Evolutionary conservation across 2,113 vertebrate species (phyloP).

Genomic region (Passer montanus): DNA sequence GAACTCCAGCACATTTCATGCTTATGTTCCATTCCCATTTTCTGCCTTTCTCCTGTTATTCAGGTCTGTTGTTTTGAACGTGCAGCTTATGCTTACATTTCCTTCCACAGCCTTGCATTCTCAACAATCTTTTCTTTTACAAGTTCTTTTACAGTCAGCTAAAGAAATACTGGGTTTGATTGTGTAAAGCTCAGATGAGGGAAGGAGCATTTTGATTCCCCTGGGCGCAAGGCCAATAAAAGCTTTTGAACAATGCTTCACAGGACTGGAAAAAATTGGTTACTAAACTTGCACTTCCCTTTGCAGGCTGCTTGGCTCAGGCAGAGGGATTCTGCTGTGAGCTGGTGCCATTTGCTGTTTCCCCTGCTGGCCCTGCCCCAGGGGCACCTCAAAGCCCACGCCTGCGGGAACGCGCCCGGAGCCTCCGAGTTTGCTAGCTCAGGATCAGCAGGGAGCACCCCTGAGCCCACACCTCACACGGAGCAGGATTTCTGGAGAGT

Average conservation of each 20-base stretch:
- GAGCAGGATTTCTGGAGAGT: not conserved
- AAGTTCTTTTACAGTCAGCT: constrained; percentile 15
- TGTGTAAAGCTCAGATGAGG: constrained; percentile 9
- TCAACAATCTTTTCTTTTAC: not conserved
- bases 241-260: constrained; percentile 61
- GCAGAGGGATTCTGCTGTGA: not conserved
- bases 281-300: constrained; percentile 40
- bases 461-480: accelerated
- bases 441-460: not conserved
- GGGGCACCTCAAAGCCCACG: not conserved
- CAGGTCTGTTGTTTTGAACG: not conserved
- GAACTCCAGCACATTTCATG: not conserved
- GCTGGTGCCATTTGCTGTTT: not conserved
- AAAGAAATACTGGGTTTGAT: constrained; percentile 11
- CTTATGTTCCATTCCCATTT: not conserved
- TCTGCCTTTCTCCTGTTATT: not conserved
- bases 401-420: accelerated
- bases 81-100: not conserved
- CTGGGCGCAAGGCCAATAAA: constrained; percentile 35
- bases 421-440: not conserved
- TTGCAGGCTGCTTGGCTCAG: not conserved
- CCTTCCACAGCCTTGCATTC: constrained; percentile 7
- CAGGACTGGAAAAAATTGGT: constrained; percentile 29
- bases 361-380: not conserved
- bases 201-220: constrained; percentile 40